Conservation (phyloP, 2,113 vertebrate species). For the Oreochromis spilurus region DNA sequence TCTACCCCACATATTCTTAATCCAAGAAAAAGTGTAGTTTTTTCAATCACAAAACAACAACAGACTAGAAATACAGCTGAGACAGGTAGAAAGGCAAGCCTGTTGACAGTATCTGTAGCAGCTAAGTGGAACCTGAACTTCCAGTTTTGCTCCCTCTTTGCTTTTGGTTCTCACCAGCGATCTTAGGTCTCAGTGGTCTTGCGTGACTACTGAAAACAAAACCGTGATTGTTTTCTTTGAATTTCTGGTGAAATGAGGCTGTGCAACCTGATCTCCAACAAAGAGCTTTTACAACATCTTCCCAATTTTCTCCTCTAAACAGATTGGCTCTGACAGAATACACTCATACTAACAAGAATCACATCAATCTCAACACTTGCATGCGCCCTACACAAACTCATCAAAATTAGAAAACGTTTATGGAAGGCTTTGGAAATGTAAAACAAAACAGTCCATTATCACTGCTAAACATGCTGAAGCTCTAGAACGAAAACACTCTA, state of each 20-base stretch:
- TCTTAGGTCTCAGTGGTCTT: constrained; percentile 56
- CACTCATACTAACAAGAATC: background rate
- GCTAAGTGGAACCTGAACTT: constrained; percentile 61
- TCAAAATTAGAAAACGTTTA: background rate
- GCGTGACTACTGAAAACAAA: constrained; percentile 67
- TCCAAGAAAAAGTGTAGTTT: background rate
- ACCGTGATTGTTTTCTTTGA: constrained; percentile 68
- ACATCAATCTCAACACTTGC: background rate
- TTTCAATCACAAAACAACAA: background rate
- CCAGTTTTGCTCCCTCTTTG: constrained; percentile 56
- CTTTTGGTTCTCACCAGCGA: constrained; percentile 66
- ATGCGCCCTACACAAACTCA: background rate
- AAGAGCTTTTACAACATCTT: constrained; percentile 38
- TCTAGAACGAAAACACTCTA: background rate
- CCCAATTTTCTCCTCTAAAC: background rate
- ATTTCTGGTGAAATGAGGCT: constrained; percentile 52
- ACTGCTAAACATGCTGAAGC: background rate
- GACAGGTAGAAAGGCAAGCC: constrained; percentile 15
- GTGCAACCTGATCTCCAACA: constrained; percentile 63
- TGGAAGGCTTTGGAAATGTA: background rate
- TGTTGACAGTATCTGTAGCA: constrained; percentile 33
- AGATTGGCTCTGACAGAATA: background rate
- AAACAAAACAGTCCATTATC: background rate
- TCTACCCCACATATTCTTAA: background rate
- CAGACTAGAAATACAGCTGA: constrained; percentile 7